Base-by-base conservation (phyloP, 2,888 invertebrate genomes). In the Eristalis intricaria region DNA sequence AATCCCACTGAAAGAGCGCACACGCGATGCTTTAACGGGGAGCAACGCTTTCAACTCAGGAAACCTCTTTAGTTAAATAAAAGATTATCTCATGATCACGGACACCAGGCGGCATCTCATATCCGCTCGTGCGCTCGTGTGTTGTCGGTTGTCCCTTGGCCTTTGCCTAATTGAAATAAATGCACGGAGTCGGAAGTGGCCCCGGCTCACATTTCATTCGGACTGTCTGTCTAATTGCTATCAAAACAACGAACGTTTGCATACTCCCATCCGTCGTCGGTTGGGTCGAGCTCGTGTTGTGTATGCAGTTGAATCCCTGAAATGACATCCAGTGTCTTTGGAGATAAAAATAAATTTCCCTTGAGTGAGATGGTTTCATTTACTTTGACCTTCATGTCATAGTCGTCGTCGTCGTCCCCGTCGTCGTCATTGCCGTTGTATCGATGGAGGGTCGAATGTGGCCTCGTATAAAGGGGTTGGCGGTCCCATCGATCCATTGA, bases 341-440 rank as follows among this genome's bases (percentile, higher is more conserved):
- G 70, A 71, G 58, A 78, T 71, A 78, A 78, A 78, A 78, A 78
- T 78, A 78, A 78, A 78, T 78, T 78, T 78, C 78, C 78, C 78
- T 50, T 10, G 78, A 71, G 78, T 10, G 35, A 58, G 15, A 15
- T 38, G 64, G 61, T 58, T 64, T 58, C 32, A 70, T 78, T 78
- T 71, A 22, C 70, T 78, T 38, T 78, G 78, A 78, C 78, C 78
- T 78, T 78, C 78, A 65, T 38, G 32, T 32, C 32, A 4, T 32
- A 29, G 29, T 50, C 61, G 50, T 38, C 77, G 35, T 35, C 22
- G 26, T 15, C 40, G 29, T 11, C 35, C 5, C 7, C 29, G 4
- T 29, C 29, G 29, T 29, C 29, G 29, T 29, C 29, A 4, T 29
- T 29, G 29, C 4, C 29, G n/a, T 26, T 26, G 32, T 35, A 38